These are phyloP conservation scores for Eulimnadia texana DNA, from an alignment of 1,140 invertebrate species.

Conservation along the genomic window DNA sequence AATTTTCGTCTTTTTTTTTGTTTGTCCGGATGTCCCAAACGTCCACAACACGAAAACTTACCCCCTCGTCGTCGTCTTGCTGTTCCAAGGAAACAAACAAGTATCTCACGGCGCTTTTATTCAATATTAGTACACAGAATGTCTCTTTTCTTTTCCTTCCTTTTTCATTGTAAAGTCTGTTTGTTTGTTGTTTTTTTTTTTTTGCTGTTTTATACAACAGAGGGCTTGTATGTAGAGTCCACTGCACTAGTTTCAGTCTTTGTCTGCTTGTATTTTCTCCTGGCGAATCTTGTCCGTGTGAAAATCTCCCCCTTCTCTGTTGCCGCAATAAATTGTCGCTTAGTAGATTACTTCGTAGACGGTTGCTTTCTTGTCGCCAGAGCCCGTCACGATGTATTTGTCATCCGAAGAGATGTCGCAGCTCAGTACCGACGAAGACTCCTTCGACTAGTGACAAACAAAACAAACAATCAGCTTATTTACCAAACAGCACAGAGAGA, in stretches of 20 bases:
- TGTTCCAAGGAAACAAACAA: too few species aligned
- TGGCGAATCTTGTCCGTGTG: neutral
- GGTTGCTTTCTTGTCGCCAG: slow-evolving; percentile 96
- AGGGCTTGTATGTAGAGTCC: neutral
- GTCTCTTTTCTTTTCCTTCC: neutral
- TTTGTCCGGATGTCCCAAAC: neutral
- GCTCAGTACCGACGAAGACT: slow-evolving; percentile 94
- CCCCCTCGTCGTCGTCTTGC: too few species aligned
- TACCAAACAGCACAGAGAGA: too few species aligned
- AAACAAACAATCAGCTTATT: neutral
- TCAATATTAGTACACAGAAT: neutral
- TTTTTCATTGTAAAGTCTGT: too few species aligned
- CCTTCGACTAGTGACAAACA: slow-evolving; percentile 67
- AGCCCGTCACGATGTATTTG: slow-evolving; percentile 97
- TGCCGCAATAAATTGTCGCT: slow-evolving; percentile 17
- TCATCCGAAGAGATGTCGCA: slow-evolving; percentile 98
- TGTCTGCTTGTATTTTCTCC: neutral
- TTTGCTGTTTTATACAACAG: neutral
- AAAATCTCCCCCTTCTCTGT: neutral
- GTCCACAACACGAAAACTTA: neutral
- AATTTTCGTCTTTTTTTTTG: neutral
- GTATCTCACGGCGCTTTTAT: too few species aligned
- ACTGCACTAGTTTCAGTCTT: neutral
- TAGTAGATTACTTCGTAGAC: slow-evolving; percentile 96
- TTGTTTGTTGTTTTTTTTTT: too few species aligned